Base-by-base conservation (phyloP, 2,113 vertebrate species). In the Sapayoa aenigma region DNA sequence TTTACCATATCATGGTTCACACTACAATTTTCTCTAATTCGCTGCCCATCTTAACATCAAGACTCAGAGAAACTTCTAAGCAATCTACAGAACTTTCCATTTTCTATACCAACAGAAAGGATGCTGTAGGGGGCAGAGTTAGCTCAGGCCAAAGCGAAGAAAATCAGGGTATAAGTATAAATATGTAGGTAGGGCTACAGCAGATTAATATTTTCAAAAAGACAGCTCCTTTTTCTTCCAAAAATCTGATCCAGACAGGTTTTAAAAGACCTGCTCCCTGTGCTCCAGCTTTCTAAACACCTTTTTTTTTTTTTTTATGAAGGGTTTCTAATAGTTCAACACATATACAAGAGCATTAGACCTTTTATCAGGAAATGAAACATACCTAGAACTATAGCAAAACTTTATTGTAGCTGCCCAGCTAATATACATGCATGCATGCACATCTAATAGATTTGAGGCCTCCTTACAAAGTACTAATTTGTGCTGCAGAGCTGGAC, bases 71-170 rank as follows among this genome's bases (percentile, higher is more conserved):
- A 89, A n/a, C 10, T 67, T 20, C 14, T 68, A 74, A 35, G 63
- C 28, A 69, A 44, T 50, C 63, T 77, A 71, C 35, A 62, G 18
- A 83, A 69, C 27, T 59, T 69, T 58, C n/a, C 4, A 42, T 74
- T 85, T 76, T 74, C 63, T 62, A 22, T 66, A 62, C 59, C 67
- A 59, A 21, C 49, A 37, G 35, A 24, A 66, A 53, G 25, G 80
- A 59, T 71, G 59, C 80, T 90, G 72, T 60, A 84, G 86, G 35
- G 84, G 59, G 65, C 89, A 94, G 89, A 84, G 68, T 77, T 89
- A 80, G 74, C 63, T 80, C 41, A 87, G 80, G 30, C 24, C 83
- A 68, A 20, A 8, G 10, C 7, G 3, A 87, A 77, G 28, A 90
- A 91, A 44, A 76, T 75, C 63, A 78, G 42, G 7, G 55, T 72